A percentile compares a stretch with the other conserved stretches of the same genome.
These are phyloP conservation scores for Paedocypris micromegethes DNA, from an alignment of 2,797 vertebrate species.

Conservation along the genomic window DNA sequence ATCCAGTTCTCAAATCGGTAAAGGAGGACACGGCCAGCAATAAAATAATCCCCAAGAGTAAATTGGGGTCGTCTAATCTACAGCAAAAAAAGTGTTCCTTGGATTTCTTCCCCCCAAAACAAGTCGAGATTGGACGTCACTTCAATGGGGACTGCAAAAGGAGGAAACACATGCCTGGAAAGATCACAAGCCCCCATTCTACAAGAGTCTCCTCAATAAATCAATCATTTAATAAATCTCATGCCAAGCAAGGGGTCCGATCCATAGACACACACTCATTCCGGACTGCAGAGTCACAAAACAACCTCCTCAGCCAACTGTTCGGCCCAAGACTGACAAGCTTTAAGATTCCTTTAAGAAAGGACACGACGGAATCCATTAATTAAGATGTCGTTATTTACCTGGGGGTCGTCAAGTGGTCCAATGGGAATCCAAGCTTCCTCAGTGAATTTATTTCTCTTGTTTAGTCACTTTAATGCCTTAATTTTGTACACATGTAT, in stretches of 20 bases:
- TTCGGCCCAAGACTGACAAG: slow-evolving; percentile 97
- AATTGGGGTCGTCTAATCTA: slow-evolving; percentile 53
- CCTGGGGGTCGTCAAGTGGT: slow-evolving; percentile 57
- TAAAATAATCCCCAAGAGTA: slow-evolving; percentile 73
- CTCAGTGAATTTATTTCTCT: slow-evolving; percentile 77
- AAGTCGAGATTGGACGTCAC: slow-evolving; percentile 64
- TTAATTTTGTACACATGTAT: slow-evolving; percentile 75
- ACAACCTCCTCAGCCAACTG: slow-evolving; percentile 92
- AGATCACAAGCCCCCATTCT: slow-evolving; percentile 69
- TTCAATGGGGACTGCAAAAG: slow-evolving; percentile 73
- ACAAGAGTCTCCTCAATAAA: slow-evolving; percentile 76
- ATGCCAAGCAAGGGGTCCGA: slow-evolving; percentile 69
- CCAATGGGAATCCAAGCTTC: slow-evolving; percentile 70
- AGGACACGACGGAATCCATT: slow-evolving; percentile 87
- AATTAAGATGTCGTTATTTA: slow-evolving; percentile 75
- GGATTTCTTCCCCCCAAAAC: slow-evolving; percentile 74
- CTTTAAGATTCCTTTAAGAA: slow-evolving; percentile 98
- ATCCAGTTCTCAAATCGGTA: slow-evolving; percentile 69
- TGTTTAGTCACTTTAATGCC: slow-evolving; percentile 80
- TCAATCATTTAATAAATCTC: slow-evolving; percentile 72
- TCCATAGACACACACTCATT: slow-evolving; percentile 70
- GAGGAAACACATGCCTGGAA: slow-evolving; percentile 75
- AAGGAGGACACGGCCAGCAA: slow-evolving; percentile 78
- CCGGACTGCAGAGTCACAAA: slow-evolving; percentile 93
- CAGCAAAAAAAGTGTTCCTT: slow-evolving; percentile 70